These are phyloP conservation scores for Parthenolecanium corni DNA, from an alignment of 2,888 invertebrate genomes.

Conservation along the genomic window DNA sequence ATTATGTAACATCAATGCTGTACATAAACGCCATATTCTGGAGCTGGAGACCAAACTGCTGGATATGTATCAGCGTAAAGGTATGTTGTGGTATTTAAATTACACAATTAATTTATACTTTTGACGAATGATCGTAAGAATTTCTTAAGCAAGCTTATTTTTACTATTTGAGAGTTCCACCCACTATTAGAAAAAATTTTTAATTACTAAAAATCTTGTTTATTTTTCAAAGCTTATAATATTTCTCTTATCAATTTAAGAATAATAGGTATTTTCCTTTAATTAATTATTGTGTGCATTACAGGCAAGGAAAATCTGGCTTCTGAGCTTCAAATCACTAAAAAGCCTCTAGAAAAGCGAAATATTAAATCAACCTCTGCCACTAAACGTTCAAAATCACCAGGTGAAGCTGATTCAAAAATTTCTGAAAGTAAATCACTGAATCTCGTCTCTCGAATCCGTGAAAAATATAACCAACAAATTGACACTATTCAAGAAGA, in stretches of 20 bases:
- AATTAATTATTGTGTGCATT: not conserved
- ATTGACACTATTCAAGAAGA: not conserved
- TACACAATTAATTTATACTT: too few species aligned
- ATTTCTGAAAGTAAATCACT: constrained; percentile 5
- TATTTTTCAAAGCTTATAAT: not conserved
- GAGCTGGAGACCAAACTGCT: constrained; percentile 39
- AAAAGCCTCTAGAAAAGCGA: constrained; percentile 1
- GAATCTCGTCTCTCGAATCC: not conserved
- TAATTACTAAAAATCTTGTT: not conserved
- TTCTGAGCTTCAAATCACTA: not conserved
- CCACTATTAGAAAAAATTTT: too few species aligned
- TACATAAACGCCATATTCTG: constrained; percentile 41
- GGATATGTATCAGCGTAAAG: constrained; percentile 2
- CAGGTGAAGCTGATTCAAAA: not conserved
- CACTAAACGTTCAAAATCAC: not conserved
- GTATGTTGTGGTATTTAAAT: too few species aligned
- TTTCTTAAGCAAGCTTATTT: too few species aligned
- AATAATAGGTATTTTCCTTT: too few species aligned
- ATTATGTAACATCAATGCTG: constrained; percentile 40
- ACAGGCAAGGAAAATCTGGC: not conserved
- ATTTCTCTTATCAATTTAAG: too few species aligned
- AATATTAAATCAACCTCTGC: not conserved
- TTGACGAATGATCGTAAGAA: too few species aligned
- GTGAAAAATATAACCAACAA: constrained; percentile 17
- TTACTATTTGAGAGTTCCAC: too few species aligned